phyloP scores from a whole-genome alignment of 2,113 vertebrate genomes.

The Cichladusa arquata region DNA sequence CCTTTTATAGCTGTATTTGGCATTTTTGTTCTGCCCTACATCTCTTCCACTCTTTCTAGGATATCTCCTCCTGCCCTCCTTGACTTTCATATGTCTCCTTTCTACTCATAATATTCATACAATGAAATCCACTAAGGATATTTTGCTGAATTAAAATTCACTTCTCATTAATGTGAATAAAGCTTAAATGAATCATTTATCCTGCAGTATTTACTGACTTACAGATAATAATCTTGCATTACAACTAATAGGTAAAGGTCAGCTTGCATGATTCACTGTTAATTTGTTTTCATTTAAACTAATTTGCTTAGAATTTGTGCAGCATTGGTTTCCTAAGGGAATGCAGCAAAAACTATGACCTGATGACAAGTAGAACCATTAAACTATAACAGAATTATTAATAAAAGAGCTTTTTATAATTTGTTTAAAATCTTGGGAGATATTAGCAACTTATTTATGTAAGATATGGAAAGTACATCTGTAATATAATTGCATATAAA shows the following conservation, averaged over 20 bases:
- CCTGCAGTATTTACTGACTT: slow-evolving; percentile 31
- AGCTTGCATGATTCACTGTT: background rate
- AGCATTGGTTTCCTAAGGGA: background rate
- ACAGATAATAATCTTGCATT: background rate
- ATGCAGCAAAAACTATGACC: background rate
- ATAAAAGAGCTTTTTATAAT: background rate
- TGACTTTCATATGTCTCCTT: background rate
- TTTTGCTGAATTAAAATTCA: slow-evolving; percentile 4
- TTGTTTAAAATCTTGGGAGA: background rate
- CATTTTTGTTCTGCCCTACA: background rate
- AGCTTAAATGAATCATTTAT: slow-evolving; percentile 26
- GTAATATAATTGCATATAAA: slow-evolving; percentile 17
- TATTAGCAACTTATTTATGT: slow-evolving; percentile 20
- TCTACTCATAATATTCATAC: background rate
- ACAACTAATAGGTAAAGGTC: slow-evolving; percentile 39
- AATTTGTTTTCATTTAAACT: slow-evolving; percentile 58
- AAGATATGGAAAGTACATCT: background rate
- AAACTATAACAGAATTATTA: slow-evolving; percentile 17
- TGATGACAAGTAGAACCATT: background rate
- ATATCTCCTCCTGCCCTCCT: background rate
- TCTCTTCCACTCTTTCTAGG: background rate
- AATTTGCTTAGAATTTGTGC: slow-evolving; percentile 34
- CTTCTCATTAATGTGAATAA: background rate
- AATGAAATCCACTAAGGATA: background rate
- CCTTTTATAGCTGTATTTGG: no score